A percentile compares a stretch with the other conserved stretches of the same genome.
phyloP scores from a whole-genome alignment of 2,888 invertebrate species.

The Euplexia lucipara region DNA sequence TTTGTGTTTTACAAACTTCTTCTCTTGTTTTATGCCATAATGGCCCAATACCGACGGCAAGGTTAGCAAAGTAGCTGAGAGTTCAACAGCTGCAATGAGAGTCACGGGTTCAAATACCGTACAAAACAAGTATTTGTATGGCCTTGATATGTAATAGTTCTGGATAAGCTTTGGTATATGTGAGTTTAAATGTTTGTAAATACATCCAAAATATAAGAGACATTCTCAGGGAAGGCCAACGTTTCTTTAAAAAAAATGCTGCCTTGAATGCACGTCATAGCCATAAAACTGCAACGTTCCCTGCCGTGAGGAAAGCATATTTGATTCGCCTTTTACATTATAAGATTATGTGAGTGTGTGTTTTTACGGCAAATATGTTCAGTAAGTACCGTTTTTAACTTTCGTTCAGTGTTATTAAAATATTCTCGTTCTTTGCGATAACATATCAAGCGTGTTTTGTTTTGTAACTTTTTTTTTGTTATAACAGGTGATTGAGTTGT shows the following conservation, averaged over 20 bases:
- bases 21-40: no score
- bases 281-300: slow-evolving; percentile 49
- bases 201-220: no score
- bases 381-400: slow-evolving; percentile 43
- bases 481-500: neutral
- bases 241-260: neutral
- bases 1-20: no score
- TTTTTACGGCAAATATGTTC: slow-evolving; percentile 53
- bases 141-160: no score
- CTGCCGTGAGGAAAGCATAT: slow-evolving; percentile 60
- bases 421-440: slow-evolving; percentile 34
- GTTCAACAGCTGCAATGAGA: no score
- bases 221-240: no score
- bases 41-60: no score
- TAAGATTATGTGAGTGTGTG: slow-evolving; percentile 31
- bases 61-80: no score
- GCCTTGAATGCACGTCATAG: slow-evolving; percentile 29
- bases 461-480: slow-evolving; percentile 4
- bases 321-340: slow-evolving; percentile 52
- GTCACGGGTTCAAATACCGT: no score
- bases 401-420: slow-evolving; percentile 43
- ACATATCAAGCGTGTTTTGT: slow-evolving; percentile 30
- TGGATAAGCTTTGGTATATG: no score
- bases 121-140: no score
- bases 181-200: no score